phyloP scores from a whole-genome alignment of 2,888 invertebrate species.

The Trisateles emortualis region DNA sequence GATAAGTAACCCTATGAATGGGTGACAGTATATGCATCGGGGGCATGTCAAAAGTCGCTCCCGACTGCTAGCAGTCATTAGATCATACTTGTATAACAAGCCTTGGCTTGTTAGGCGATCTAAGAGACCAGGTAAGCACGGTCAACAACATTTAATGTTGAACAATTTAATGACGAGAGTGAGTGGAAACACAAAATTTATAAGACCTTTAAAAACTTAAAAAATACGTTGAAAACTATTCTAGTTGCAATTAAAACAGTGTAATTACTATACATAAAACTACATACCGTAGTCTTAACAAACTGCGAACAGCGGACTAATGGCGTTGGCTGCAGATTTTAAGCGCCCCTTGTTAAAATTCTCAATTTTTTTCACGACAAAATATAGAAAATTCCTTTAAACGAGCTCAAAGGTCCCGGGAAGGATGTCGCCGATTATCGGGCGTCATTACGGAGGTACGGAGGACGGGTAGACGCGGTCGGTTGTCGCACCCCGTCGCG shows the following conservation, averaged over 20 bases:
- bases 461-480: constrained; percentile 20
- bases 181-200: constrained; percentile 21
- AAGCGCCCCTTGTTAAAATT: constrained; percentile 44
- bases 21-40: too few species aligned
- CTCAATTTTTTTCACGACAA: constrained; percentile 46
- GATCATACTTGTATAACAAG: too few species aligned
- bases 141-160: too few species aligned
- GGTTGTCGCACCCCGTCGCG: constrained; percentile 33
- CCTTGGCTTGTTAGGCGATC: too few species aligned
- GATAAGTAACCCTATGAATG: too few species aligned
- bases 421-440: constrained; percentile 79
- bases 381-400: constrained; percentile 58
- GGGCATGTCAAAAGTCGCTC: too few species aligned
- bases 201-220: constrained; percentile 1
- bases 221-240: background rate
- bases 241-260: background rate
- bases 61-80: too few species aligned
- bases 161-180: constrained; percentile 21
- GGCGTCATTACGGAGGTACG: constrained; percentile 60
- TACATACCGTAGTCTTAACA: constrained; percentile 2
- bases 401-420: constrained; percentile 63
- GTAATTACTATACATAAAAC: constrained; percentile 4
- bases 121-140: too few species aligned
- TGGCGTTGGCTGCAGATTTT: constrained; percentile 28
- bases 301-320: constrained; percentile 11